Conservation (phyloP, 1,140 invertebrate genomes). For the Cepaea nemoralis region DNA sequence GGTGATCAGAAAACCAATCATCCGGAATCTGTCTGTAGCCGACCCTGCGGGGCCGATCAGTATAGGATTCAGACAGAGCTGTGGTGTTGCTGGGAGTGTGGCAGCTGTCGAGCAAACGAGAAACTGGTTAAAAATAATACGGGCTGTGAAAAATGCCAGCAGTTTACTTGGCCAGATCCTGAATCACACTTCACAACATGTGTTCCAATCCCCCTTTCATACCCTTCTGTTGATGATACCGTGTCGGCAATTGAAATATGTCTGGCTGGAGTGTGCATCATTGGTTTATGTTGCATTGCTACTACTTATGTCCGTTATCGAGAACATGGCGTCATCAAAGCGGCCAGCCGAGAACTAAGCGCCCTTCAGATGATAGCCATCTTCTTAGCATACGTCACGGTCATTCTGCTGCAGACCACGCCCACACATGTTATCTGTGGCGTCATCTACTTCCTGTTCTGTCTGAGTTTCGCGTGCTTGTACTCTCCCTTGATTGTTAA, state of each 20-base stretch:
- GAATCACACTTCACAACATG: constrained; percentile 74
- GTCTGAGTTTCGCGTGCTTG: constrained; percentile 91
- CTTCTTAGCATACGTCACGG: constrained; percentile 89
- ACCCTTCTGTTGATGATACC: constrained; percentile 31
- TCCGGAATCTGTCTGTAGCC: constrained; percentile 54
- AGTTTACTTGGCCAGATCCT: constrained; percentile 66
- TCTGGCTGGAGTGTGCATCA: constrained; percentile 73
- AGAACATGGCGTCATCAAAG: constrained; percentile 89
- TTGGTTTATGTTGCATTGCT: constrained; percentile 63
- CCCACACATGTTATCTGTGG: constrained; percentile 71
- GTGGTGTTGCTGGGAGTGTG: constrained; percentile 50
- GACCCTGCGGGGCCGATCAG: constrained; percentile 41
- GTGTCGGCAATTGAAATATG: constrained; percentile 73
- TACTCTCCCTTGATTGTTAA: constrained; percentile 92
- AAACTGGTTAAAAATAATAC: constrained; percentile 46
- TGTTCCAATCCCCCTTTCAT: constrained; percentile 60
- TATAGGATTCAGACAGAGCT: constrained; percentile 42
- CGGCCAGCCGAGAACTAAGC: constrained; percentile 89
- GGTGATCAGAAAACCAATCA: background rate
- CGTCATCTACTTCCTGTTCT: constrained; percentile 77
- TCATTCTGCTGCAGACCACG: constrained; percentile 84
- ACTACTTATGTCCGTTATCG: constrained; percentile 82
- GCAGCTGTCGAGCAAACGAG: constrained; percentile 49
- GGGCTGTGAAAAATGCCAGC: constrained; percentile 41
- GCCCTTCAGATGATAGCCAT: constrained; percentile 90